Base-by-base conservation (phyloP, 2,888 invertebrate genomes). In the Panopea generosa region DNA sequence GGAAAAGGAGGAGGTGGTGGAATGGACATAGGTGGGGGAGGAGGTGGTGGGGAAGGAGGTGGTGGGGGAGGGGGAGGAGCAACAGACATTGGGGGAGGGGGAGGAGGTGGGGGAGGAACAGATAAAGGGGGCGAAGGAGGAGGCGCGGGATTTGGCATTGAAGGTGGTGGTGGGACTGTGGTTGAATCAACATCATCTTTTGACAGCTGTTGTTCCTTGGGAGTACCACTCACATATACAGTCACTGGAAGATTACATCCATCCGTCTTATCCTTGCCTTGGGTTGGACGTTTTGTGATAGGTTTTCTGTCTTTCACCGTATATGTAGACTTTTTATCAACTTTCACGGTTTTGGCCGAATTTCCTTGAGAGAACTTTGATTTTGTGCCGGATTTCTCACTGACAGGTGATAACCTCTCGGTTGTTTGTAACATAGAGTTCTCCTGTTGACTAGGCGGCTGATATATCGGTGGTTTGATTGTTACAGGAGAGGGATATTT, bases 401-500 rank as follows among this genome's bases (percentile, higher is more conserved):
- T 66, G n/a, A 56, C 57, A 1, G 72, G 18, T n/a, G 80, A 63
- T 33, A 33, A 11, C 65, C 62, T 65, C 56, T 79, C 77, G n/a
- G 84, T 78, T 24, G 77, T 80, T 63, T 71, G 61, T 11, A 61
- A 24, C 6, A 24, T 53, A 2, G 45, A 18, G 27, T 27, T 45
- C 14, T 50, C 38, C 45, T 66, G 67, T 26, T 69, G 66, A 22
- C 83, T 87, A n/a, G 87, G 88, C 14, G 87, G 85, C 65, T 88
- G 88, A 63, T 88, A 89, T 55, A 89, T 63, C 2, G 87, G 81
- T n/a, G 90, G 90, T 69, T 89, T 88, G 52, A 90, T 89, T 33
- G 90, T 88, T 18, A 86, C 83, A 33, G 90, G 88, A 33, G 87
- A 83, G 14, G 91, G 85, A 73, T 89, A 90, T 88, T 89, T 89